These are phyloP conservation scores for Eriosoma lanigerum DNA, from an alignment of 1,140 invertebrate species.

Conservation along the genomic window DNA sequence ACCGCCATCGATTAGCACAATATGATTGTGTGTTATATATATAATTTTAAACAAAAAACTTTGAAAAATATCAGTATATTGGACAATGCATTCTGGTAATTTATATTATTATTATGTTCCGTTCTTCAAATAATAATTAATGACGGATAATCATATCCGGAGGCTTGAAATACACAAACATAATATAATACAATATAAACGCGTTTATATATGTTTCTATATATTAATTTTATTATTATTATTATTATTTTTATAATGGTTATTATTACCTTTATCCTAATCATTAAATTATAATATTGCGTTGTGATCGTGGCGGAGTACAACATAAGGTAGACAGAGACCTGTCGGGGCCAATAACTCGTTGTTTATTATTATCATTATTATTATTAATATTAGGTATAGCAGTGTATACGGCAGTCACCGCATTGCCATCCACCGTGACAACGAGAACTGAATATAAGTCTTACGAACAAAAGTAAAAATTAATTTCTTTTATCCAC, in stretches of 20 bases:
- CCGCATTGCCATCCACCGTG: background rate
- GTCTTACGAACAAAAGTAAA: no score
- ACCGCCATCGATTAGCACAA: no score
- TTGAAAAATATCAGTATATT: no score
- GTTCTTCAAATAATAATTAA: constrained; percentile 26
- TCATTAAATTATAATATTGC: constrained; percentile 24
- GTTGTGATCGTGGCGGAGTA: background rate
- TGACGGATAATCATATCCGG: constrained; percentile 27
- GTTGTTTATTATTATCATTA: constrained; percentile 34
- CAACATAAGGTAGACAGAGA: constrained; percentile 25
- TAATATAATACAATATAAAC: background rate
- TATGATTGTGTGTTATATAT: no score
- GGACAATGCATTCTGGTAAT: constrained; percentile 27
- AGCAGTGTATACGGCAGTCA: background rate
- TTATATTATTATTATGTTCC: background rate
- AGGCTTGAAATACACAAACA: constrained; percentile 3
- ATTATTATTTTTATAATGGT: constrained; percentile 18
- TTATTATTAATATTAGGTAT: no score
- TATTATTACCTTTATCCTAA: constrained; percentile 43
- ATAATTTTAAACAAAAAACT: no score
- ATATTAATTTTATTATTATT: background rate
- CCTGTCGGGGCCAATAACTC: constrained; percentile 49
- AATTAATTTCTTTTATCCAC: no score
- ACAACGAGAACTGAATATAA: background rate
- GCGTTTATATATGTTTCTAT: background rate